Conservation (phyloP, 2,888 invertebrate genomes). For the Platycheirus rosarum region DNA sequence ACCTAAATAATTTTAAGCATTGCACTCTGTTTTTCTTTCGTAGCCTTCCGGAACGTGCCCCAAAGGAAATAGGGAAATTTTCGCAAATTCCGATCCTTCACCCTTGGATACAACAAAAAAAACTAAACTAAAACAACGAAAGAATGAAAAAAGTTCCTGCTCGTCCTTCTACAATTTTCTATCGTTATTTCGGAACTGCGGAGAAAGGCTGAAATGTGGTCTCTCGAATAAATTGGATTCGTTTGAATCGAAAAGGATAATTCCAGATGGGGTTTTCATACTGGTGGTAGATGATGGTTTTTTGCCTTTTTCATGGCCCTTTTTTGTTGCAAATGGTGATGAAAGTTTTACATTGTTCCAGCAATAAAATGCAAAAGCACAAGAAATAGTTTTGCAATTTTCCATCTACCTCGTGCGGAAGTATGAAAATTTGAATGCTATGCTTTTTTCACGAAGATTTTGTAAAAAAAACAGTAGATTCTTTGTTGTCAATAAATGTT, state of each 20-base stretch:
- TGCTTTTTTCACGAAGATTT: background rate
- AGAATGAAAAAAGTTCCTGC: constrained; percentile 22
- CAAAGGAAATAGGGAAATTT: constrained; percentile 69
- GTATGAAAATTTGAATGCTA: constrained; percentile 3
- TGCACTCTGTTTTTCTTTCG: constrained; percentile 60
- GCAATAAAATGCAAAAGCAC: constrained; percentile 68
- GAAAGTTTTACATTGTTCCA: constrained; percentile 70
- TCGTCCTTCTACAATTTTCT: background rate
- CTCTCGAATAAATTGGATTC: constrained; percentile 72
- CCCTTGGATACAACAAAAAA: constrained; percentile 1
- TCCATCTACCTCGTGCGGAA: constrained; percentile 18
- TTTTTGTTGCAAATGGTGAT: constrained; percentile 52
- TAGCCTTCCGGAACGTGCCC: constrained; percentile 72
- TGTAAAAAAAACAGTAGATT: too few relatives aligned
- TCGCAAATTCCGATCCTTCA: constrained; percentile 59
- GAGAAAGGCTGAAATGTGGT: constrained; percentile 58
- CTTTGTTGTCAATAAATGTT: too few relatives aligned
- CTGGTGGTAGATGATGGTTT: background rate
- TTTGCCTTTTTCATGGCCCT: constrained; percentile 11
- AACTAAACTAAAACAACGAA: constrained; percentile 24
- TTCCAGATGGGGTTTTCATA: constrained; percentile 69
- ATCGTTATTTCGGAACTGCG: constrained; percentile 28
- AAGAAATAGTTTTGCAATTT: constrained; percentile 72
- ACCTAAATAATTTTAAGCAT: constrained; percentile 73
- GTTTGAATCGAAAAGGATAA: constrained; percentile 73